Conservation (phyloP, 2,113 vertebrate species). For the Neoarius graeffei region DNA sequence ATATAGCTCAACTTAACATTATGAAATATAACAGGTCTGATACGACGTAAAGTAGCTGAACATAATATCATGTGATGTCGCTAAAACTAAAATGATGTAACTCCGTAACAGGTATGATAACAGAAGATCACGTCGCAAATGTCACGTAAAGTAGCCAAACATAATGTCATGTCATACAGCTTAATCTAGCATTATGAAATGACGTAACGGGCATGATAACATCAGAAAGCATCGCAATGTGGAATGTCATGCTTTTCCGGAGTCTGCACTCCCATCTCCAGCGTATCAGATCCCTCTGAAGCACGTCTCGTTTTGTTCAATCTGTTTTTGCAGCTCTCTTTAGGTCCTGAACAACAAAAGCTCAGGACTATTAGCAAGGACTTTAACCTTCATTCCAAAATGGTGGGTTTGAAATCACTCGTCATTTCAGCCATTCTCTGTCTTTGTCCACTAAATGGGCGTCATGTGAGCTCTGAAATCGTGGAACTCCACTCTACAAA, state of each 20-base stretch:
- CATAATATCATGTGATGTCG: neutral
- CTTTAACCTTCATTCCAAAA: slow-evolving; percentile 4
- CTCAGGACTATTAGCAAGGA: neutral
- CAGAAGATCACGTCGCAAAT: neutral
- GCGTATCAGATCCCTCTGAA: neutral
- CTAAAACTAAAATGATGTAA: neutral
- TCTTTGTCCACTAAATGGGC: slow-evolving; percentile 12
- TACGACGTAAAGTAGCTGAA: neutral
- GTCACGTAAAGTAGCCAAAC: neutral
- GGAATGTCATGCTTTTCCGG: neutral
- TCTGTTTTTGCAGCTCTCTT: neutral
- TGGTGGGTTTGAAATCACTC: neutral
- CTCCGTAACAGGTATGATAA: neutral
- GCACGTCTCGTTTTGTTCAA: neutral
- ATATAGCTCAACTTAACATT: neutral
- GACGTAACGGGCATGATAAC: neutral
- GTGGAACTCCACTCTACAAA: neutral
- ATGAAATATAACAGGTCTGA: neutral
- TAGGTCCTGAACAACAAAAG: neutral
- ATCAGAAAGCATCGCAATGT: neutral
- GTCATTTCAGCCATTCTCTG: neutral
- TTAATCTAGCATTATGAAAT: neutral
- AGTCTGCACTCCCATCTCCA: neutral
- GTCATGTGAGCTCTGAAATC: neutral
- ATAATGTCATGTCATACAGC: neutral